These are phyloP conservation scores for Calypte anna DNA, from an alignment of 2,113 vertebrate species.

Conservation along the genomic window DNA sequence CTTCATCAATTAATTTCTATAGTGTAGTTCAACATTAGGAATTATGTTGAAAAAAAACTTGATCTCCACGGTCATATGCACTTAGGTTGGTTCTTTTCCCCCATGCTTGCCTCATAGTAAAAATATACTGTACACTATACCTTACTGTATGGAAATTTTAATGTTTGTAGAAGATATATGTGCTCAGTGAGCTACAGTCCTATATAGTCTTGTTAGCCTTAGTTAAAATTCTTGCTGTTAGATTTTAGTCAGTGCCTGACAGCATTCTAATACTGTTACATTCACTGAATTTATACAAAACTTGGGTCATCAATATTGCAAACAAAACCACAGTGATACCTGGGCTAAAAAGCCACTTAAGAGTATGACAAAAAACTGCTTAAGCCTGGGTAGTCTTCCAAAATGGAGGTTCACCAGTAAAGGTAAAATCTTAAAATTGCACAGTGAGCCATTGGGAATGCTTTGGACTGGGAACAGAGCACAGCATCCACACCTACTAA, in stretches of 20 bases:
- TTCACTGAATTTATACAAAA: constrained; percentile 5
- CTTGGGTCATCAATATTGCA: constrained; percentile 19
- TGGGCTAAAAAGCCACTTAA: constrained; percentile 34
- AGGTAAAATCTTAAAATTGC: background rate
- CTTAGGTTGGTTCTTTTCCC: background rate
- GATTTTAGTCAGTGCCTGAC: constrained; percentile 25
- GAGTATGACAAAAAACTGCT: constrained; percentile 21
- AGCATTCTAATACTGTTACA: background rate
- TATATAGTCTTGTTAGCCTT: background rate
- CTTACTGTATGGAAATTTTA: constrained; percentile 1
- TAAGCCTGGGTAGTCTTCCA: constrained; percentile 45
- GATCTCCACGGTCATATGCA: constrained; percentile 31
- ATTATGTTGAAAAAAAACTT: constrained; percentile 33
- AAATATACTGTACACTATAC: constrained; percentile 55
- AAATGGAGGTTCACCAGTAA: background rate
- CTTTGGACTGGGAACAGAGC: constrained; percentile 42
- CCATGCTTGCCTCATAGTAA: constrained; percentile 13
- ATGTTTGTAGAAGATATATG: constrained; percentile 6
- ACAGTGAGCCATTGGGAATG: constrained; percentile 24
- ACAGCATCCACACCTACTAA: background rate
- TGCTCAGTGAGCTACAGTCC: constrained; percentile 21
- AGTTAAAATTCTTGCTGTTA: constrained; percentile 21
- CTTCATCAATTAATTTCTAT: constrained; percentile 33
- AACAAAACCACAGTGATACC: constrained; percentile 61
- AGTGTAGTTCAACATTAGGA: constrained; percentile 23